Base-by-base conservation (phyloP, 2,888 invertebrate genomes). In the Pristionchus entomophagus region DNA sequence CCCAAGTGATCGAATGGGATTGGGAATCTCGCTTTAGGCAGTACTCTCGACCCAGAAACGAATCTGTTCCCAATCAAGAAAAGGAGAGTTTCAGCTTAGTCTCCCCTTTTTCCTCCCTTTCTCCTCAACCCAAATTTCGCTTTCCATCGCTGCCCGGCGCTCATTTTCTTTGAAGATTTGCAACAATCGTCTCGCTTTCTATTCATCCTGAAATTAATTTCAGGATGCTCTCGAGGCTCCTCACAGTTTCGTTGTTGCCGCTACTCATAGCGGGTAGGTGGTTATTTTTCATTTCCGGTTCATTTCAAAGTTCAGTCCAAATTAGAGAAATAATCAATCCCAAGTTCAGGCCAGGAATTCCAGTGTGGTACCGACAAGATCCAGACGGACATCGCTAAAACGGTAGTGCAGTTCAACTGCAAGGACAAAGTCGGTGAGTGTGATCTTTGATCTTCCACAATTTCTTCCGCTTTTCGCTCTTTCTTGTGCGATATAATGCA, bases 381-480 rank as follows among this genome's bases (percentile, higher is more conserved):
- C n/a, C 84, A 84, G 53, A 19, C 56, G 14, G 84, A 73, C 26
- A 32, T 84, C 22, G 84, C 84, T 12, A 53, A 49, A 29, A 53
- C 84, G 0, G 56, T 84, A 0, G 84, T 84, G 19, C 69, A 84
- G 69, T 73, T 84, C 84, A 84, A 84, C 73, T 84, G 84, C 84
- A 84, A 84, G 84, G 73, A 73, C 26, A 49, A 41, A 73, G 84
- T 84, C 22, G 12, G 84, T 84, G 73, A 84, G 84, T n/a, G n/a
- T 82, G 35, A 19, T 56, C 29, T n/a, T 65, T 38, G 65, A 65
- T 35, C 65, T 65, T 65, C n/a, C n/a, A n/a, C n/a, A n/a, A n/a
- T n/a, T n/a, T n/a, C n/a, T n/a, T n/a, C n/a, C n/a, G n/a, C n/a
- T n/a, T n/a, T n/a, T n/a, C n/a, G n/a, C n/a, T n/a, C n/a, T n/a